phyloP scores from a whole-genome alignment of 2,113 vertebrate species.

The Thalassarche chlororhynchos region DNA sequence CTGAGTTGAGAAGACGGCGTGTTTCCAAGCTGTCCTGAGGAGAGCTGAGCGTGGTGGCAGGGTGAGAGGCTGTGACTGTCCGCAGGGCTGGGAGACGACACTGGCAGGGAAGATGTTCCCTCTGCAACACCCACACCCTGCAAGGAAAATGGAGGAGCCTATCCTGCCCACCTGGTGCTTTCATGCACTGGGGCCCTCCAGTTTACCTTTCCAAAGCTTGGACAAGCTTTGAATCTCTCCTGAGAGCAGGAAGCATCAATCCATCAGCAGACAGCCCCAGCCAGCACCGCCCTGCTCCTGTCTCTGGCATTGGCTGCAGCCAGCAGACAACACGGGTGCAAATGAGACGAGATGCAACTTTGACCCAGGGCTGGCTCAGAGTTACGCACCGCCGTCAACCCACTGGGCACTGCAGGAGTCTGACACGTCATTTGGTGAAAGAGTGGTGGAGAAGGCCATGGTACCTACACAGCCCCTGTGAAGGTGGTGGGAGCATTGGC shows the following conservation, averaged over 20 bases:
- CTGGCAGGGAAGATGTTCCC: neutral
- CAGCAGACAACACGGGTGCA: neutral
- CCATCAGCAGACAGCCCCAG: neutral
- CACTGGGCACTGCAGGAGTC: accelerated
- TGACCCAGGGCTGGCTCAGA: neutral
- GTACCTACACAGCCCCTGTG: too few species aligned
- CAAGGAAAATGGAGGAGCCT: accelerated
- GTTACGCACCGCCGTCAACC: accelerated
- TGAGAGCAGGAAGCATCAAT: accelerated
- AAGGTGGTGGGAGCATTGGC: accelerated
- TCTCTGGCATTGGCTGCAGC: neutral
- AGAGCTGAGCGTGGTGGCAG: neutral
- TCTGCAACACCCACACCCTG: neutral
- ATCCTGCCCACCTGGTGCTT: accelerated
- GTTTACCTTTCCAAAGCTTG: neutral
- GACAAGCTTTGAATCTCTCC: neutral
- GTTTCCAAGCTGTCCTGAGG: constrained; percentile 43
- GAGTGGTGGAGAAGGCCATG: neutral
- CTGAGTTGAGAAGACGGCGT: constrained; percentile 36
- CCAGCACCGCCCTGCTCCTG: accelerated
- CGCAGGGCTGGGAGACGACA: neutral
- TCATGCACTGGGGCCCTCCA: accelerated
- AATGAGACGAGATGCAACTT: accelerated
- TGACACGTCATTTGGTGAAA: accelerated
- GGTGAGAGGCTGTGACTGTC: neutral